phyloP scores from a whole-genome alignment of 2,888 invertebrate genomes.

The Abscondita cerata region DNA sequence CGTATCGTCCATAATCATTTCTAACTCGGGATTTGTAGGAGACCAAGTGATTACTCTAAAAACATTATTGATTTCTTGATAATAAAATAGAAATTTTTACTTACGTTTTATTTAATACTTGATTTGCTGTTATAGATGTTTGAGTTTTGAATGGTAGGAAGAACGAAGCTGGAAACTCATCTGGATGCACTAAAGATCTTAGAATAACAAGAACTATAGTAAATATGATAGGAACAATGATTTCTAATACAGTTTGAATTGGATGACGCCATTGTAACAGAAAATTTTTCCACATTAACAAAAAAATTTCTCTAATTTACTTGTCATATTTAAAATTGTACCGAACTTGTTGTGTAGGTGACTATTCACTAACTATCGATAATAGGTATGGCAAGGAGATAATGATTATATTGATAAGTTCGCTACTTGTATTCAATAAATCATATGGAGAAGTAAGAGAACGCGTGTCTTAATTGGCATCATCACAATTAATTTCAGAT shows the following conservation, averaged over 20 bases:
- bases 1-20: conserved; percentile 12
- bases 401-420: too few relatives aligned
- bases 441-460: too few relatives aligned
- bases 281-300: conserved; percentile 85
- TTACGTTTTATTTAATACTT: background rate
- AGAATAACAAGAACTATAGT: conserved; percentile 73
- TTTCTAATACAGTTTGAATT: conserved; percentile 69
- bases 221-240: conserved; percentile 71
- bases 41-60: conserved; percentile 37
- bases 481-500: too few relatives aligned
- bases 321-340: conserved; percentile 18
- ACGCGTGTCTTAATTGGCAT: too few relatives aligned
- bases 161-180: conserved; percentile 45
- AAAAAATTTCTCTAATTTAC: conserved; percentile 60
- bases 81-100: too few relatives aligned
- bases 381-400: too few relatives aligned
- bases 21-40: conserved; percentile 28
- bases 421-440: too few relatives aligned
- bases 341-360: too few relatives aligned
- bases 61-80: too few relatives aligned
- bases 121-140: too few relatives aligned
- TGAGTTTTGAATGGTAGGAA: conserved; percentile 11
- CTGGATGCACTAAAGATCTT: conserved; percentile 70
- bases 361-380: too few relatives aligned
- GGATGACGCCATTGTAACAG: conserved; percentile 76